Evolutionary conservation across 2,797 vertebrate species (phyloP), one percentile per base, ranked within the genome.

Genomic region (Synanceia verrucosa): DNA sequence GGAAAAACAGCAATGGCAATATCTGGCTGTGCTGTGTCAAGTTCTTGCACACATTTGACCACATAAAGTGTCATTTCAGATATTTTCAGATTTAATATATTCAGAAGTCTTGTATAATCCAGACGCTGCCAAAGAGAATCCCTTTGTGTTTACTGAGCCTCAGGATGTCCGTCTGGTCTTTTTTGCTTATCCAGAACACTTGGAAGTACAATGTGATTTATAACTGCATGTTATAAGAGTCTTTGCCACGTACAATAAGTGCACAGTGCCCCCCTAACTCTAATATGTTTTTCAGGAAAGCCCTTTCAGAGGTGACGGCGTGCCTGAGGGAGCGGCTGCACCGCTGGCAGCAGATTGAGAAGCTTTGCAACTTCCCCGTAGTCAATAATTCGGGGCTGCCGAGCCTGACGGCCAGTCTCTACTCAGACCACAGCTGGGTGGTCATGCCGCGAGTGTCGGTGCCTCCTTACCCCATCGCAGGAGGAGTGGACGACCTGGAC

Each of bases 311-410:
- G 86, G 91, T 99, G 65, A 99, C 98, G 0, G 97, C 97, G 0
- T 98, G 97, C 84, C 94, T 99, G 88, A 93, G 97, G 79, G 98
- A 99, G 89, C 95, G 97, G 3, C 96, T 99, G 23, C 98, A 98
- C 86, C 96, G 98, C 83, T 99, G 98, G 98, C 98, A 99, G 48
- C 97, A 99, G 91, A 99, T 99, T 56, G 98, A 99, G 93, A 99
- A 97, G 90, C 95, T 99, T 12, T 99, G 97, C 44, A 95, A 96
- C 60, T 99, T 99, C 89, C 97, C 97, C 29, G 94, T 99, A 6
- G 97, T 98, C 9, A 96, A 97, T 83, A 99, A 99, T 91, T 97
- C 96, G 0, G 98, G 97, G 16, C 91, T 99, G 53, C 96, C 97
- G 21, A 99, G 94, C 84, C 89, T 99, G 78, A 99, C 97, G 1